Percentiles rank a stretch among this genome's conserved stretches.
These are phyloP conservation scores for Atopsyche davidsoni DNA, from an alignment of 1,140 invertebrate species.

Conservation along the genomic window DNA sequence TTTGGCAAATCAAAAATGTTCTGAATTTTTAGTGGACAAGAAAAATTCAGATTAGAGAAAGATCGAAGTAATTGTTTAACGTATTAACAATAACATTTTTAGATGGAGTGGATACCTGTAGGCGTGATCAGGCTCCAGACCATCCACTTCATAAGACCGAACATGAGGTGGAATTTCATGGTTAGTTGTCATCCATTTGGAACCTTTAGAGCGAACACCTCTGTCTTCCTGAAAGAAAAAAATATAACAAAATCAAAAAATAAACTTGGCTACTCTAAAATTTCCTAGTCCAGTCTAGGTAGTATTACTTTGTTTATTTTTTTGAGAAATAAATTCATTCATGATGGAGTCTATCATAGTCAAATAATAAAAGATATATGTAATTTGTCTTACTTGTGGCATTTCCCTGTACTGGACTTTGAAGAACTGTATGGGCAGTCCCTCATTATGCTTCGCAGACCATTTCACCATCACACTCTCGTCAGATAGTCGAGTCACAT, in stretches of 20 bases:
- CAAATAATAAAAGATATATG: background rate
- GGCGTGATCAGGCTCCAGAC: constrained; percentile 64
- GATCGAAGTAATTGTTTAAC: too few species aligned
- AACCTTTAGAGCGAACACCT: background rate
- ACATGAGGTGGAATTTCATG: constrained; percentile 73
- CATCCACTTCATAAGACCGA: constrained; percentile 68
- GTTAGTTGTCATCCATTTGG: constrained; percentile 72
- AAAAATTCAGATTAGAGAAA: too few species aligned
- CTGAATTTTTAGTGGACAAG: too few species aligned
- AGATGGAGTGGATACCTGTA: constrained; percentile 52
- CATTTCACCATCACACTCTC: constrained; percentile 90
- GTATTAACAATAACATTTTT: too few species aligned
- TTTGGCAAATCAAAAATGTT: too few species aligned
- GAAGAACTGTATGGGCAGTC: constrained; percentile 80
- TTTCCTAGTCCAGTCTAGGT: background rate
- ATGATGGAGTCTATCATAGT: background rate
- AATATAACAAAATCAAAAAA: background rate
- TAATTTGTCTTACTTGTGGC: constrained; percentile 37
- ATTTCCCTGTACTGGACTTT: constrained; percentile 66
- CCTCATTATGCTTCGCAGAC: constrained; percentile 73
- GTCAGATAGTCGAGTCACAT: constrained; percentile 77
- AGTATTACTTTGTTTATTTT: background rate
- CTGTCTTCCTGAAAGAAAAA: constrained; percentile 2
- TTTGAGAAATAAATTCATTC: background rate
- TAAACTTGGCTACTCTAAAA: background rate